Conservation (phyloP, 2,113 vertebrate species). For the Papio anubis region DNA sequence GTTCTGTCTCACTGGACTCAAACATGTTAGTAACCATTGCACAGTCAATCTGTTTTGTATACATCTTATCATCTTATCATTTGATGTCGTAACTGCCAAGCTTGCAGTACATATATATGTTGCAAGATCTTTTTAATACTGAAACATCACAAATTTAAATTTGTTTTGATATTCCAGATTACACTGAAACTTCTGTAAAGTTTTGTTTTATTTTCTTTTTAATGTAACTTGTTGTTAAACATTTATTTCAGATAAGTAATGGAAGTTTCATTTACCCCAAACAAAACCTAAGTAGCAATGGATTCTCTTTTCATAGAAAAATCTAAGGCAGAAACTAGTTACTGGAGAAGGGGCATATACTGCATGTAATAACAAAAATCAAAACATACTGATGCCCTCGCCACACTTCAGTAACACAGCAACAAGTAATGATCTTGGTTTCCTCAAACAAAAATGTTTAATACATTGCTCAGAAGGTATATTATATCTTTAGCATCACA, state of each 20-base stretch:
- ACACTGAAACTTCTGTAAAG: background rate
- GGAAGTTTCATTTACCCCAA: background rate
- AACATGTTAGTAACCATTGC: background rate
- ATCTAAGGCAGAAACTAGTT: background rate
- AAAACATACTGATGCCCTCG: background rate
- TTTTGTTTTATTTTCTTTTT: background rate
- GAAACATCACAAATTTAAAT: background rate
- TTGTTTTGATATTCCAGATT: background rate
- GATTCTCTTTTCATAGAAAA: background rate
- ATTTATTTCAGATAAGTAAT: slow-evolving; percentile 18
- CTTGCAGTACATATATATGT: background rate
- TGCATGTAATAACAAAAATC: background rate
- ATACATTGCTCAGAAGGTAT: background rate
- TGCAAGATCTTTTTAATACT: background rate
- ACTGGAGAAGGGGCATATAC: background rate
- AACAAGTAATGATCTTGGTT: background rate
- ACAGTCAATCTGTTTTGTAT: background rate
- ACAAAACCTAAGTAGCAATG: background rate
- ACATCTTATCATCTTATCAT: background rate
- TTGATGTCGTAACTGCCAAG: background rate
- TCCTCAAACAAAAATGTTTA: background rate
- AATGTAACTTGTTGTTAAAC: background rate
- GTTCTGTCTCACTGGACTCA: background rate
- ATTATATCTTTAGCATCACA: background rate
- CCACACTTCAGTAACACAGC: background rate